Conservation (phyloP, 1,140 invertebrate species). For the Drosophila nigromelanica region DNA sequence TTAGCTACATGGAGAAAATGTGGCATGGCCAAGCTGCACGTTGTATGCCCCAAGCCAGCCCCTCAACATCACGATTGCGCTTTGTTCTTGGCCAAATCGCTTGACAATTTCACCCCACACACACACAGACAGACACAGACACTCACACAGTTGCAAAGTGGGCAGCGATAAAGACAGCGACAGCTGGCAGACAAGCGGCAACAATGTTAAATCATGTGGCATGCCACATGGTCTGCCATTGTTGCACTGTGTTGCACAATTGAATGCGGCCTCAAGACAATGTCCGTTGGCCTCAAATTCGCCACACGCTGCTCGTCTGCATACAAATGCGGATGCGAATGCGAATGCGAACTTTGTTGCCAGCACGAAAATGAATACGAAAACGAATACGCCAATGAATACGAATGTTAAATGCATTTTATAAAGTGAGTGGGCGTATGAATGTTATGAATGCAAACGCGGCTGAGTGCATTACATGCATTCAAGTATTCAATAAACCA, state of each 20-base stretch:
- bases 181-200: slow-evolving; percentile 10
- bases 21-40: neutral
- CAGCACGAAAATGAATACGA: neutral
- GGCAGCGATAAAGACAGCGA: neutral
- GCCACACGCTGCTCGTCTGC: slow-evolving; percentile 18
- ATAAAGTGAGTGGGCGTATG: neutral
- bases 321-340: slow-evolving; percentile 28
- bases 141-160: neutral
- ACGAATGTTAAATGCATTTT: slow-evolving; percentile 17
- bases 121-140: neutral
- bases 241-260: slow-evolving; percentile 45
- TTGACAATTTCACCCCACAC: slow-evolving; percentile 10
- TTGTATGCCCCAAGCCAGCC: neutral
- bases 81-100: slow-evolving; percentile 7
- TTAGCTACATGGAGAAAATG: neutral
- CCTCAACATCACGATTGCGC: neutral
- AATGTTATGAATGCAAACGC: slow-evolving; percentile 9
- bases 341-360: slow-evolving; percentile 6
- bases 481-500: slow-evolving; percentile 1
- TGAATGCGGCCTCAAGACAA: slow-evolving; percentile 38
- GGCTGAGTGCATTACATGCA: slow-evolving; percentile 1
- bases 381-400: slow-evolving; percentile 4
- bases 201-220: slow-evolving; percentile 46
- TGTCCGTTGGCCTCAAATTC: slow-evolving; percentile 20
- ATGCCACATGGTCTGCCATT: slow-evolving; percentile 33